These are phyloP conservation scores for Dasyurus viverrinus DNA, from an alignment of 2,113 vertebrate genomes.

Conservation along the genomic window DNA sequence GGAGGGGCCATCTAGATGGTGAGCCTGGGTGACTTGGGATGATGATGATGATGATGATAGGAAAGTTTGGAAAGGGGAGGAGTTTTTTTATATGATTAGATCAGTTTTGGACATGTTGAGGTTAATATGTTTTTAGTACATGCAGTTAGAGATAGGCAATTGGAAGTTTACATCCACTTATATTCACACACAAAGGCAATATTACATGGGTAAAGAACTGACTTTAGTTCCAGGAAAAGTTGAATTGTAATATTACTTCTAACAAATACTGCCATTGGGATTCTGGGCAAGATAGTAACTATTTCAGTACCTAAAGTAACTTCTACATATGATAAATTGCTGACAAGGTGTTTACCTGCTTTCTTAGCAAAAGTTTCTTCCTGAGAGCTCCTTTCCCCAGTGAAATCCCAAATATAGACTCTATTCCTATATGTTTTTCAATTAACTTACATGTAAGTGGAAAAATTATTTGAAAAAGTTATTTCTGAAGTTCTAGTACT, in stretches of 20 bases:
- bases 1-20: background rate
- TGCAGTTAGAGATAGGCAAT: background rate
- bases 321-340: background rate
- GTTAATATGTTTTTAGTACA: background rate
- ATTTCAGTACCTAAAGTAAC: background rate
- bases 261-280: background rate
- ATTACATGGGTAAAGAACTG: background rate
- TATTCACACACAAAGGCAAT: background rate
- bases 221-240: background rate
- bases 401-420: background rate
- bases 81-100: background rate
- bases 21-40: background rate
- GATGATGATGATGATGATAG: background rate
- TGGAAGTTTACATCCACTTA: background rate
- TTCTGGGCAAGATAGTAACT: background rate
- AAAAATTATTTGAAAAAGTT: background rate
- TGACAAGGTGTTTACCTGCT: background rate
- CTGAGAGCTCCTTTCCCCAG: background rate
- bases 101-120: background rate
- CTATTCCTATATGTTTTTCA: background rate
- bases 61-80: background rate
- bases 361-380: background rate
- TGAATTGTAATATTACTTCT: background rate
- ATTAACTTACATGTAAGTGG: background rate
- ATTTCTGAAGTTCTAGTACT: background rate